Base-by-base conservation (phyloP, 1,140 invertebrate species). In the Bombus sibiricus region DNA sequence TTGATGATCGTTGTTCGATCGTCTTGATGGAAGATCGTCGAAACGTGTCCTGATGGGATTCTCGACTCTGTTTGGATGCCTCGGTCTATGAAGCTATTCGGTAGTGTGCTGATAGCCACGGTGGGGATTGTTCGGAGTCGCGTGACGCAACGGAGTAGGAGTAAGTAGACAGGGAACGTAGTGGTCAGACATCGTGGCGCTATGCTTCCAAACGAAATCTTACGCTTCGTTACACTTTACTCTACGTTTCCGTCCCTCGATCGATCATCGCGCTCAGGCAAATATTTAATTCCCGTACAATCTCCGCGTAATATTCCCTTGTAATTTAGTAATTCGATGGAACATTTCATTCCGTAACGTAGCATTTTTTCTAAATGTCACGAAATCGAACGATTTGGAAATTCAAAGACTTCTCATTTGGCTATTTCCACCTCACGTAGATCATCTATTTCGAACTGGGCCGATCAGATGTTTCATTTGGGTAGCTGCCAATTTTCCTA, bases 381-480 rank as follows among this genome's bases (percentile, higher is more conserved):
- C 13, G 13, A 12, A 47, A 71, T 79, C 39, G 25, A 28, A 15
- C 6, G 28, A 75, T 82, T 64, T 37, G 13, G 5, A 62, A 47
- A 69, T 72, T 72, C 25, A 41, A 80, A 80, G n/a, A 73, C 57
- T 85, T 80, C 18, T 85, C 32, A 37, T 79, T 79, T n/a, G 57
- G 77, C 68, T 85, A 85, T 85, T 85, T 85, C 59, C 83, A 85
- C 77, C 32, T 73, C 18, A 1, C 53, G 34, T 15, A 28, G 57
- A 80, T 85, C 64, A 69, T 83, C 83, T 85, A 85, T 85, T 85
- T 85, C 76, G 77, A 85, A 85, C 68, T 59, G 68, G 76, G 68
- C 76, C 83, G 77, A 85, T 85, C 83, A 73, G 77, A 85, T 80
- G 83, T 80, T 80, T 85, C 68, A 32, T 85, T 72, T 85, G 83